Base-by-base conservation (phyloP, 2,888 invertebrate species). In the Drosophila anceps region DNA sequence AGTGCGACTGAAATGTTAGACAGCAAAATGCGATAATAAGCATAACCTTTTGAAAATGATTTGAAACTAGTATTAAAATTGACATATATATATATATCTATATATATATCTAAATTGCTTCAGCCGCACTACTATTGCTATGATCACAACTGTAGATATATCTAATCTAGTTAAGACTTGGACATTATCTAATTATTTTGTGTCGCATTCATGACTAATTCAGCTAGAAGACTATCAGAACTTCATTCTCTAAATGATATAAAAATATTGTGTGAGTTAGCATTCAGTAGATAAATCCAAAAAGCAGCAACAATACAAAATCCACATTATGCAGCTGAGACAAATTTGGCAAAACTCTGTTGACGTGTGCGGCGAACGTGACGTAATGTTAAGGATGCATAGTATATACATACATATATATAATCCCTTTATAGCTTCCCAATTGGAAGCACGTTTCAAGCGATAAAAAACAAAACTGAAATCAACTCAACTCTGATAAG, bases 211-310 rank as follows among this genome's bases (percentile, higher is more conserved):
- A 31, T 8, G n/a, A 39, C 4, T 9, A 1, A 15, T 15, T 15
- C 15, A n/a, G 8, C 27, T 46, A 46, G n/a, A 9, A 15, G 4
- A 15, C 3, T 27, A 4, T 8, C 15, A 8, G 3, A 37, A 24
- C 50, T 18, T 18, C 4, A 31, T 3, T 50, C 6, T 7, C 3
- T 7, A 18, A 29, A 6, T n/a, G 5, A n/a, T n/a, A 44, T 43
- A 24, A 8, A 46, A 4, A 13, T 8, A 35, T 51, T 18, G 2
- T 57, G 37, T 39, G 44, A 5, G 15, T 79, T 69, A 54, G 24
- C 41, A 75, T 75, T 64, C 61, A 63, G 69, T 39, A 60, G 59
- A 24, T 33, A 39, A 54, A 20, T 51, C 18, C 46, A 43, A 31
- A 35, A 31, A 37, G 4, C 2, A 24, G 60, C n/a, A 53, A 62